Percentiles rank a stretch among this genome's conserved stretches.
Evolutionary conservation across 2,797 vertebrate genomes (phyloP).

Genomic region (Hirundo rustica): DNA sequence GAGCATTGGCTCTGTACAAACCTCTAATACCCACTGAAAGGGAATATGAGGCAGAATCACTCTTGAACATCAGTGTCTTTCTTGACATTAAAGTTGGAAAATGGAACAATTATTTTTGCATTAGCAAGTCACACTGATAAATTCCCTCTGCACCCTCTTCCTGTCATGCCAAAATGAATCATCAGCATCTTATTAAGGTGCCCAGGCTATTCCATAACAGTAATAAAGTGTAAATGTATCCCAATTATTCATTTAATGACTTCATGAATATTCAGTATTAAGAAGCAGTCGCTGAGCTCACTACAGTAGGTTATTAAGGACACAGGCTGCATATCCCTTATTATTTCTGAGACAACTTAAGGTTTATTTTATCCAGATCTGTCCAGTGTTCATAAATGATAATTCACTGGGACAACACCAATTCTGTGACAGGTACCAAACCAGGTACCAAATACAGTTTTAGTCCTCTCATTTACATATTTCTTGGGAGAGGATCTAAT

Average conservation of each 20-base stretch:
- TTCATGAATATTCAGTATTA: slow-evolving; percentile 68
- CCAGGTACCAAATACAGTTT: background rate
- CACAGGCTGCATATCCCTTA: background rate
- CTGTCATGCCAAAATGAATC: slow-evolving; percentile 65
- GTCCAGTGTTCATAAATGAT: background rate
- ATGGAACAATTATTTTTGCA: slow-evolving; percentile 70
- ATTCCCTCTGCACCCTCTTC: slow-evolving; percentile 52
- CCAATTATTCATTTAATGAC: slow-evolving; percentile 67
- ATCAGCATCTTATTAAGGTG: slow-evolving; percentile 66
- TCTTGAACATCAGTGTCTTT: slow-evolving; percentile 42
- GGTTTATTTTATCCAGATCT: slow-evolving; percentile 21
- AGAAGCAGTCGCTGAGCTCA: slow-evolving; percentile 14
- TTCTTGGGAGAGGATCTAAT: background rate
- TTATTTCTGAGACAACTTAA: background rate
- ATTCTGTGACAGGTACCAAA: background rate
- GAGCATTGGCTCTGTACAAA: background rate
- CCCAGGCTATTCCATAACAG: slow-evolving; percentile 53
- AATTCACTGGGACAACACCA: background rate
- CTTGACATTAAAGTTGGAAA: slow-evolving; percentile 55
- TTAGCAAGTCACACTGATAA: slow-evolving; percentile 64
- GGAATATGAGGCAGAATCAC: slow-evolving; percentile 4
- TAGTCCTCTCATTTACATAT: background rate
- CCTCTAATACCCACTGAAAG: background rate
- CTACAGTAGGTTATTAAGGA: slow-evolving; percentile 37
- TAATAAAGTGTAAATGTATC: slow-evolving; percentile 65